Base-by-base conservation (phyloP, 2,113 vertebrate species). In the Galeopterus variegatus region DNA sequence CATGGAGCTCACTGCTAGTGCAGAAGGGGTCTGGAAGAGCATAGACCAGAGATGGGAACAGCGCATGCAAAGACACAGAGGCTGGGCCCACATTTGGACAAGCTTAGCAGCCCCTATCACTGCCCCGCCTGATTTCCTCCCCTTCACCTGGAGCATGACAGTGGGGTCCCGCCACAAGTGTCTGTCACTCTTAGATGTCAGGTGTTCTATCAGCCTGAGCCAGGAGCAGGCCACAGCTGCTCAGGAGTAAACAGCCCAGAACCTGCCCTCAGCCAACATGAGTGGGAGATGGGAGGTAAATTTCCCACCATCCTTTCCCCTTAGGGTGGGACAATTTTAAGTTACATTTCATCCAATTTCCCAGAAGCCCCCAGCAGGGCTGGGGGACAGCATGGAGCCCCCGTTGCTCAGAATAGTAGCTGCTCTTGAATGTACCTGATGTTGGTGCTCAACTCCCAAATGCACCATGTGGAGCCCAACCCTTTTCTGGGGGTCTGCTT, bases 291-390 rank as follows among this genome's bases (percentile, higher is more conserved):
- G 18, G 23, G 41, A 93, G 65, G 60, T 45, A 75, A 70, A 58
- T 33, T 6, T 33, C 18, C 28, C 33, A 21, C 26, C 0, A 7
- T 52, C 85, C 36, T 76, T 52, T 65, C 2, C 33, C 67, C 50
- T 58, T 0, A 0, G 12, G 1, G 11, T 41, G 15, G 60, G 28
- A 19, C 33, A 52, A 33, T 31, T 69, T 33, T n/a, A 54, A 60
- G 12, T 9, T 26, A 12, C 50, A 31, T 28, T 93, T 70, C 10
- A 11, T 21, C 12, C 28, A 9, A 6, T 56, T 48, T 93, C 77
- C 86, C 60, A 77, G 65, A 95, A 50, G 15, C 17, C 19, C 48
- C 54, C 36, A 14, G 88, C 0, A 18, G 62, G 19, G 41, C 41
- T 41, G 41, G 41, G 41, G 41, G 41, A 41, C 41, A 41, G 41